Base-by-base conservation (phyloP, 2,888 invertebrate genomes). In the Mongoloraphidia duomilia region DNA sequence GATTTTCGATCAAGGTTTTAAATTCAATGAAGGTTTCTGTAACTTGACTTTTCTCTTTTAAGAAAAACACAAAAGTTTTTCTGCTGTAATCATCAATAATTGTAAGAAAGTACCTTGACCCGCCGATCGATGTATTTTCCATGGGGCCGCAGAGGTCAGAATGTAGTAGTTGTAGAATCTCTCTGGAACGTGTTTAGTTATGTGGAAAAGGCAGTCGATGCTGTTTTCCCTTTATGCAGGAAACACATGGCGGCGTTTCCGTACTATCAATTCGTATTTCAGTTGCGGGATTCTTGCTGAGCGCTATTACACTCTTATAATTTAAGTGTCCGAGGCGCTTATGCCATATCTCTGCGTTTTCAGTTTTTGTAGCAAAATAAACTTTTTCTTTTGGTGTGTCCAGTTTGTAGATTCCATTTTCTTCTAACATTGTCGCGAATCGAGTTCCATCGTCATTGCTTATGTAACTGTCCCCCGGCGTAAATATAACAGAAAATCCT, bases 91-190 rank as follows among this genome's bases (percentile, higher is more conserved):
- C 62, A 57, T 66, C 65, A 36, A 61, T 58, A 43, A 66, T 63
- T 1, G 60, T 60, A n/a, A 63, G 48, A 46, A 63, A 61, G 54
- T 65, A 65, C 44, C 53, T 60, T 2, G 56, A 54, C n/a, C 60
- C 60, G 5, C 60, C 61, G 8, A 56, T 49, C 1, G 64, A 65
- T 5, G 38, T 9, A 2, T 48, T 51, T 46, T 61, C 58, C 62
- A 64, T 60, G 13, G 62, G 60, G 35, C 63, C 64, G 51, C 62
- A 62, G 3, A 65, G 39, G 50, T 65, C 64, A 4, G 61, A 49
- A 48, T 65, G 64, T 2, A 66, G 49, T 17, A 63, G 12, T 34
- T 64, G 60, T 34, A 66, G 50, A 34, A 55, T 10, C 37, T 53
- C 47, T 33, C 39, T 55, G n/a, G 59, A 51, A 38, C 54, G 50